Evolutionary conservation across 2,888 invertebrate species (phyloP).

Genomic region (Mesorhabditis sp.): DNA sequence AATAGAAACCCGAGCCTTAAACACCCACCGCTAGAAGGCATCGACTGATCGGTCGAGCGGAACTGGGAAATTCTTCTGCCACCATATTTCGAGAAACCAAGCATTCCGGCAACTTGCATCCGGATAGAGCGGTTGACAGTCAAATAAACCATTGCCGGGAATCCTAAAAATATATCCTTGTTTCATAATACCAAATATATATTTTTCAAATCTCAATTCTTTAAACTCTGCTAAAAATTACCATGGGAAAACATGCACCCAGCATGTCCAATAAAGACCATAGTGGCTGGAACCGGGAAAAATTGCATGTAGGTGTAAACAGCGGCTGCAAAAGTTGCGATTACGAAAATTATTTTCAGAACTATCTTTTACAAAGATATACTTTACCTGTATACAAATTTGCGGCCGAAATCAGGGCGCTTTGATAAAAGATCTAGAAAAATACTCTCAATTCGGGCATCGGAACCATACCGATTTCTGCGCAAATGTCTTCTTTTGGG

Average conservation of each 20-base stretch:
- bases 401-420: conserved; percentile 3
- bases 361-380: not conserved
- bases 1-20: too few species aligned
- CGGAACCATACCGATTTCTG: not conserved
- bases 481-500: not conserved
- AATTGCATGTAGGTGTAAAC: conserved; percentile 4
- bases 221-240: not conserved
- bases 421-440: conserved; percentile 1
- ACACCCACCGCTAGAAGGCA: too few species aligned
- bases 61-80: not conserved
- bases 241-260: conserved; percentile 5
- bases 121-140: conserved; percentile 2
- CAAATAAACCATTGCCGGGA: conserved; percentile 1
- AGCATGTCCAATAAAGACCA: conserved; percentile 6
- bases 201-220: not conserved
- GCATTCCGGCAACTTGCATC: not conserved
- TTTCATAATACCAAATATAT: not conserved
- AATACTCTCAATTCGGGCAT: not conserved
- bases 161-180: not conserved
- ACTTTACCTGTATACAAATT: not conserved
- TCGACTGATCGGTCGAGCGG: too few species aligned
- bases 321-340: not conserved
- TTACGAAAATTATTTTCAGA: not conserved
- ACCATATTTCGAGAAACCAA: not conserved
- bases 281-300: not conserved